Evolutionary conservation across 2,113 vertebrate species (phyloP).

Genomic region (Eulemur rufifrons): DNA sequence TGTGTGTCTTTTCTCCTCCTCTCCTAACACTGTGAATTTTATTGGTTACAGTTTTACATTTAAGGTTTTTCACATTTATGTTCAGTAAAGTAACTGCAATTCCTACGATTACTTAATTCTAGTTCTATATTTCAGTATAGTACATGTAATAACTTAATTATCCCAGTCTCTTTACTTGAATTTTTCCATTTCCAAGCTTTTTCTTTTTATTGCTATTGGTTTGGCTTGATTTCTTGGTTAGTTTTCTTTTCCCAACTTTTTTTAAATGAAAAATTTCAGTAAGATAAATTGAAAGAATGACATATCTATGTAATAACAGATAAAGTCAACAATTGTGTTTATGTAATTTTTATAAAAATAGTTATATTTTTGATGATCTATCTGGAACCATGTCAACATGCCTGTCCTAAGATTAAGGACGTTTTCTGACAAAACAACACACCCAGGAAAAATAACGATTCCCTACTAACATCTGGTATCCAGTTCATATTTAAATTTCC

Average conservation of each 20-base stretch:
- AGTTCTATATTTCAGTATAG: neutral
- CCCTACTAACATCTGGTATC: neutral
- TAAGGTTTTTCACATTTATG: neutral
- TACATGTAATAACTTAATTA: neutral
- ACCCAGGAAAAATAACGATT: neutral
- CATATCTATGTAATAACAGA: neutral
- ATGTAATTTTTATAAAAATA: neutral
- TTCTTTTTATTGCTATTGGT: neutral
- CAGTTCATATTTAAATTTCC: neutral
- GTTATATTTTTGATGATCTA: neutral
- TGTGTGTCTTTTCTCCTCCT: neutral
- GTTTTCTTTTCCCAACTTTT: neutral
- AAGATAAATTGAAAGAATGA: neutral
- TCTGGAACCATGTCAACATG: neutral
- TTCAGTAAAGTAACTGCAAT: neutral
- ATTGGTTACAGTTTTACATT: neutral
- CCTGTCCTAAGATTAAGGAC: neutral
- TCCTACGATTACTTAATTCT: neutral
- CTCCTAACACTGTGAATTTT: neutral
- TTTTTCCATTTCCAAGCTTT: neutral
- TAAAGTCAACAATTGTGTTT: neutral
- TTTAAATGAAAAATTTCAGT: neutral
- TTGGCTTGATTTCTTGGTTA: neutral
- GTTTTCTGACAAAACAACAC: neutral
- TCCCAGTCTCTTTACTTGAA: neutral